Percentiles rank a stretch among this genome's conserved stretches.
Evolutionary conservation across 2,797 vertebrate genomes (phyloP).

Genomic region (Semaprochilodus insignis): DNA sequence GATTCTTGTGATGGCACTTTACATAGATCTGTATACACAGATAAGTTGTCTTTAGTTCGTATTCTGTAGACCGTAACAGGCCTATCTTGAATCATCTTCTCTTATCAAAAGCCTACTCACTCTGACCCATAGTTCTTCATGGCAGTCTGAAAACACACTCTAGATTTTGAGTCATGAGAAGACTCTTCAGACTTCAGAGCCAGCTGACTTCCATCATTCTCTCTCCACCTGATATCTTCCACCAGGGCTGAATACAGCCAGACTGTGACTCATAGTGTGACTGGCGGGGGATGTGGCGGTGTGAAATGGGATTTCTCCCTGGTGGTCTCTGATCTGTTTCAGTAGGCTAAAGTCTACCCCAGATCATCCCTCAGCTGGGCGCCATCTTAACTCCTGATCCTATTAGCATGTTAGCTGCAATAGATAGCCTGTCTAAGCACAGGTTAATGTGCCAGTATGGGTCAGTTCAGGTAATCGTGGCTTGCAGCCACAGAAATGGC

Average conservation of each 20-base stretch:
- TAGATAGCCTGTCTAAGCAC: neutral
- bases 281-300: neutral
- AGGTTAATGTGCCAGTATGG: neutral
- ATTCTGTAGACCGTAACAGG: neutral
- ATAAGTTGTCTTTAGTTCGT: neutral
- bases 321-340: constrained; percentile 3
- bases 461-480: neutral
- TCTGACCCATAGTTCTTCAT: neutral
- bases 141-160: neutral
- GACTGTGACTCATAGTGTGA: constrained; percentile 8
- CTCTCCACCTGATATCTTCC: neutral
- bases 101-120: neutral
- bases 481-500: neutral
- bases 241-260: neutral
- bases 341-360: neutral
- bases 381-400: constrained; percentile 2
- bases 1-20: neutral
- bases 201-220: neutral
- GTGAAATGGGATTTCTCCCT: constrained; percentile 21
- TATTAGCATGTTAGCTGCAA: neutral
- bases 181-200: neutral
- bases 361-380: neutral
- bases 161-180: neutral
- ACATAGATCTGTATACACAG: neutral
- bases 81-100: neutral